Evolutionary conservation across 2,888 invertebrate species (phyloP).

Genomic region (Heterodera filipjevi): DNA sequence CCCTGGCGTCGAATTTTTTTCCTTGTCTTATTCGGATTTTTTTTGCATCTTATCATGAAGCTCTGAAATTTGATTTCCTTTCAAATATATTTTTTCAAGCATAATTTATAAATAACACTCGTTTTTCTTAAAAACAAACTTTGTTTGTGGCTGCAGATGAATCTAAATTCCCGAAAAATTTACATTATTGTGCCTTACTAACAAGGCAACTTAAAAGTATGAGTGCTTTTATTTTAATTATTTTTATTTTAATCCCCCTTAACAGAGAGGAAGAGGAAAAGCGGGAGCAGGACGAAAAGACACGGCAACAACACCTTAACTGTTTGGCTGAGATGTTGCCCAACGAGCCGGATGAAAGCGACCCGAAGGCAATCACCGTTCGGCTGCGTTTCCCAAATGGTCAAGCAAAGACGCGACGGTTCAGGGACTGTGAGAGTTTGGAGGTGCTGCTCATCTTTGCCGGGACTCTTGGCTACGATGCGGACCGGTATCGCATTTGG

Average conservation of each 20-base stretch:
- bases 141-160: no score
- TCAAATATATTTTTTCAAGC: no score
- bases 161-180: no score
- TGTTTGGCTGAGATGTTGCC: slow-evolving; percentile 47
- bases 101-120: no score
- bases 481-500: slow-evolving; percentile 47
- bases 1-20: no score
- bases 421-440: slow-evolving; percentile 49
- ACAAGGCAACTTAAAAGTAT: no score
- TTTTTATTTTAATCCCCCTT: not conserved
- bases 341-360: slow-evolving; percentile 50
- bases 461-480: slow-evolving; percentile 55
- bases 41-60: no score
- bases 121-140: no score
- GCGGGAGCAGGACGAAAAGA: slow-evolving; percentile 23
- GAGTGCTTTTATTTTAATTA: slow-evolving; percentile 13
- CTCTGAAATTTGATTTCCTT: no score
- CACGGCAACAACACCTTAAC: slow-evolving; percentile 40
- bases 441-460: slow-evolving; percentile 48
- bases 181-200: no score
- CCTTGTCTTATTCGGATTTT: no score
- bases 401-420: slow-evolving; percentile 54
- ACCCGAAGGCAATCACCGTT: slow-evolving; percentile 46
- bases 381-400: slow-evolving; percentile 58
- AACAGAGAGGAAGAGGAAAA: slow-evolving; percentile 39